A percentile compares a stretch with the other conserved stretches of the same genome.
Evolutionary conservation across 2,888 invertebrate genomes (phyloP).

Genomic region (Apeira syringaria): DNA sequence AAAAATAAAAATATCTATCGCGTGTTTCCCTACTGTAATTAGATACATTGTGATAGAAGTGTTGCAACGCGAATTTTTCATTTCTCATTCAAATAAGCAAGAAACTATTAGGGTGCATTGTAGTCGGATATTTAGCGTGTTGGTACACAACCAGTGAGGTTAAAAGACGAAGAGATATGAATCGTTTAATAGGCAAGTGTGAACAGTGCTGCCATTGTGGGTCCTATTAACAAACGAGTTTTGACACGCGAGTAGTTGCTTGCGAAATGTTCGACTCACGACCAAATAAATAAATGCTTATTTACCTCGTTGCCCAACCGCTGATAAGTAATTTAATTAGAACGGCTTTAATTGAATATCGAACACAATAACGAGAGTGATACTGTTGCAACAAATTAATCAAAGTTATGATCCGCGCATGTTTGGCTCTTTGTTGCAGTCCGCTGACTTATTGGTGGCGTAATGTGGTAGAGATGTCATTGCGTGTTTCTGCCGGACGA

Average conservation of each 20-base stretch:
- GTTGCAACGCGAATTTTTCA: constrained; percentile 42
- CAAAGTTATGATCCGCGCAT: constrained; percentile 57
- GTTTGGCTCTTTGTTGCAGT: constrained; percentile 44
- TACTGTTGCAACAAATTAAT: constrained; percentile 61
- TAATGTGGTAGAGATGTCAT: constrained; percentile 26
- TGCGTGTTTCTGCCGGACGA: neutral
- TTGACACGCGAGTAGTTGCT: constrained; percentile 67
- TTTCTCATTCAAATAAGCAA: constrained; percentile 40
- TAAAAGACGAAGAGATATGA: constrained; percentile 70
- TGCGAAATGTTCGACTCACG: constrained; percentile 70
- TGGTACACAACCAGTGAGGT: constrained; percentile 51
- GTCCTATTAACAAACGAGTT: constrained; percentile 72
- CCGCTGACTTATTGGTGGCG: constrained; percentile 42
- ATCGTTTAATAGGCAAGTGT: constrained; percentile 76
- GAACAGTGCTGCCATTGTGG: constrained; percentile 68
- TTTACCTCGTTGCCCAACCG: constrained; percentile 64
- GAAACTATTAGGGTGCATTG: constrained; percentile 45
- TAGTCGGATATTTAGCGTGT: constrained; percentile 46
- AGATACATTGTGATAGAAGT: neutral
- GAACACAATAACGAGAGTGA: constrained; percentile 52
- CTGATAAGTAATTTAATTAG: constrained; percentile 75
- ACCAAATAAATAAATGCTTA: constrained; percentile 72
- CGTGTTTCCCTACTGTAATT: constrained; percentile 10
- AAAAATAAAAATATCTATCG: no score
- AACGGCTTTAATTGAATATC: constrained; percentile 68